Evolutionary conservation across 2,113 vertebrate genomes (phyloP), one percentile per base, ranked within the genome.

Genomic region (Condylura cristata): DNA sequence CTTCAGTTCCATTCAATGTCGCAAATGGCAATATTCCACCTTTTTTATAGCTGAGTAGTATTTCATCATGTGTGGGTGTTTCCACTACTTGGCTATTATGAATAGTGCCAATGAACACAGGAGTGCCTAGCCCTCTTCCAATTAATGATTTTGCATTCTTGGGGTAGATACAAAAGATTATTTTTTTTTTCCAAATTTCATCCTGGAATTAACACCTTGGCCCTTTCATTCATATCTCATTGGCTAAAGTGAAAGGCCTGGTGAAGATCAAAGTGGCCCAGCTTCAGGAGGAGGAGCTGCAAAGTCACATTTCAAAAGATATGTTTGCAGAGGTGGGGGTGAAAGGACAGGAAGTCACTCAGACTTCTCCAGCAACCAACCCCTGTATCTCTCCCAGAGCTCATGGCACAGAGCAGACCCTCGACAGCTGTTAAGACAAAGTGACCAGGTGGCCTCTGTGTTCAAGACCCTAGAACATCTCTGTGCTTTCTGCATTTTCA

Each of bases 341-440:
- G 28, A 30, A 61, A 46, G 20, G 18, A 24, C 1, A 39, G 30
- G 34, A 22, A 26, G 2, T 17, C 32, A 10, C 4, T 9, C 2
- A 16, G 34, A 20, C 32, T 26, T 7, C 20, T 30, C 34, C 48
- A 37, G 14, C n/a, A 14, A 10, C n/a, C 16, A 9, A 18, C 3
- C n/a, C 28, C 39, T 30, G 61, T 53, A 24, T 32, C 58, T 26
- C 17, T 32, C 34, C 26, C 10, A 12, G 22, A 22, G 22, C 30
- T 41, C 68, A 22, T 2, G 37, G 4, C 41, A 41, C 34, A 1
- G 0, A 26, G 22, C n/a, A 6, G 6, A 32, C 24, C 1, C 60
- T 58, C 0, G 32, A 2, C 20, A 56, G 53, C 13, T 2, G 0
- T 0, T 0, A n/a, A 76, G 30, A 41, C 44, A 39, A 17, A 84